Conservation (phyloP, 2,888 invertebrate species). For the Hemicrepidius hirtus region DNA sequence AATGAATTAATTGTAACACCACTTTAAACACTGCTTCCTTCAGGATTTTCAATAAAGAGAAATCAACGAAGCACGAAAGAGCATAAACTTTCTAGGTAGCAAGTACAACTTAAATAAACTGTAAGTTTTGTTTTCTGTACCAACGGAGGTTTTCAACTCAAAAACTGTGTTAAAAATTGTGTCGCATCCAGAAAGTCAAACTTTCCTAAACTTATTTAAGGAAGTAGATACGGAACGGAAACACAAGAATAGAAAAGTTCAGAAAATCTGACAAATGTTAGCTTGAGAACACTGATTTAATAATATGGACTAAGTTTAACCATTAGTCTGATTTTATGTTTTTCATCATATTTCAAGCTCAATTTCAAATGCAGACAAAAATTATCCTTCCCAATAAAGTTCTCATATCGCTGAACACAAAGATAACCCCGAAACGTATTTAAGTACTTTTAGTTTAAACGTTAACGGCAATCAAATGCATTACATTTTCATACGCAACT, state of each 20-base stretch:
- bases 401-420: no score
- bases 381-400: no score
- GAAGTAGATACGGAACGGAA: background rate
- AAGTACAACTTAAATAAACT: background rate
- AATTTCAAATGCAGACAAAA: no score
- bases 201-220: slow-evolving; percentile 18
- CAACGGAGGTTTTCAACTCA: background rate
- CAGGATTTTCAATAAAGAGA: background rate
- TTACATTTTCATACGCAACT: no score
- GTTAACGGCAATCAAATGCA: no score
- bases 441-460: no score
- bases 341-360: no score
- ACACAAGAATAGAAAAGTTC: background rate
- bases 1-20: background rate
- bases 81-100: background rate
- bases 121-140: background rate
- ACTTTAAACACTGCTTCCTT: background rate
- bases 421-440: no score
- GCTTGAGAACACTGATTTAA: no score
- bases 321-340: no score
- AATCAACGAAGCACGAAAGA: background rate
- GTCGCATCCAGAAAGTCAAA: slow-evolving; percentile 3
- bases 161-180: background rate
- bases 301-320: no score
- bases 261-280: background rate